Evolutionary conservation across 2,797 vertebrate genomes (phyloP).

Genomic region (Cirrhinus mrigala): DNA sequence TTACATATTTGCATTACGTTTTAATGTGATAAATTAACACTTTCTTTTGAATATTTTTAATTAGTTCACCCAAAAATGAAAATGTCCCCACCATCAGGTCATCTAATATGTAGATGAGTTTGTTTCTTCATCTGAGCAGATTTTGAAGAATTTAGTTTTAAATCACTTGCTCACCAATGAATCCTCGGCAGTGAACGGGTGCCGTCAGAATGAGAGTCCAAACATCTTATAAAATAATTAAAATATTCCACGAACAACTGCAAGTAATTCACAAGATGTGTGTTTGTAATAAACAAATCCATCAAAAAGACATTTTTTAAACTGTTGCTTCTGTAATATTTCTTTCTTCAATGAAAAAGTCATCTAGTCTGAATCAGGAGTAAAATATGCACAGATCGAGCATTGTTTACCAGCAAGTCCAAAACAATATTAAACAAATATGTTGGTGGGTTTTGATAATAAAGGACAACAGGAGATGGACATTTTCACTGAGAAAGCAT

Average conservation of each 20-base stretch:
- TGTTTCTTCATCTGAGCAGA: too few relatives aligned
- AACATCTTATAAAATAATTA: not conserved
- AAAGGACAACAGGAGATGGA: not conserved
- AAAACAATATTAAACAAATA: not conserved
- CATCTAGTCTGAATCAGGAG: not conserved
- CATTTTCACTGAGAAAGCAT: not conserved
- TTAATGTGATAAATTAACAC: not conserved
- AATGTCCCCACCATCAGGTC: too few relatives aligned
- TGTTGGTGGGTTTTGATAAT: not conserved
- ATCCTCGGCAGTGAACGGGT: not conserved
- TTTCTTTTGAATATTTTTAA: not conserved
- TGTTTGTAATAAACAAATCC: not conserved
- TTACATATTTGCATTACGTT: not conserved
- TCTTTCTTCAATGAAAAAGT: not conserved
- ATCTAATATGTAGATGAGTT: too few relatives aligned
- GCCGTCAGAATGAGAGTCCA: not conserved
- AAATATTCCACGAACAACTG: not conserved
- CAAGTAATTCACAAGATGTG: not conserved
- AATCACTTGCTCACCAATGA: too few relatives aligned
- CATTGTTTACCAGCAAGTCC: not conserved
- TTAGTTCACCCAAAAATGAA: not conserved
- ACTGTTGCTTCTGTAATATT: not conserved
- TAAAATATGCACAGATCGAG: not conserved
- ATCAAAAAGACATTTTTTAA: not conserved
- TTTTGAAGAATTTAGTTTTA: too few relatives aligned